Percentiles rank a stretch among this genome's conserved stretches.
Conservation (phyloP, 2,888 invertebrate genomes). For the Ecliptopera silaceata region DNA sequence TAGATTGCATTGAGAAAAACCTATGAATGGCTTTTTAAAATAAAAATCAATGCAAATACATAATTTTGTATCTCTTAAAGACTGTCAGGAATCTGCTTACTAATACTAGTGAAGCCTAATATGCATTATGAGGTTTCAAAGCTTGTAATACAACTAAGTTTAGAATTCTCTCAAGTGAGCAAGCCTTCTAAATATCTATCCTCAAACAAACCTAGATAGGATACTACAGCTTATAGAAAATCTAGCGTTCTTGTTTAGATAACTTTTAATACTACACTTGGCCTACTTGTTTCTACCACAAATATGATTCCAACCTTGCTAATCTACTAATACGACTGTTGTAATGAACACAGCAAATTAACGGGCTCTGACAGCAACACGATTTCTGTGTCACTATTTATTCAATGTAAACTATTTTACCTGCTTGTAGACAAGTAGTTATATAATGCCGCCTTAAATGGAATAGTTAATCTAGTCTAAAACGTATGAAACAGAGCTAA, state of each 20-base stretch:
- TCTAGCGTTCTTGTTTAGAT: conserved; percentile 2
- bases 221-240: conserved; percentile 2
- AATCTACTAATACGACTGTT: not conserved
- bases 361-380: not conserved
- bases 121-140: not conserved
- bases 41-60: conserved; percentile 10
- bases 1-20: conserved; percentile 30
- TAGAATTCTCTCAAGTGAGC: not conserved
- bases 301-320: not conserved
- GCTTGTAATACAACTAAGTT: not conserved
- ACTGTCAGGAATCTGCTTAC: not conserved
- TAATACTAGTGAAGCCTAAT: not conserved
- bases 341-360: not conserved
- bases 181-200: not conserved
- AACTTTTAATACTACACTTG: not conserved
- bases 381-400: not conserved
- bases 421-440: not conserved
- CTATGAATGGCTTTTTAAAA: conserved; percentile 23
- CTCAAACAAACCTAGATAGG: not conserved
- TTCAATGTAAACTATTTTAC: not conserved
- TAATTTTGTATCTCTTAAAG: not conserved
- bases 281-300: not conserved
- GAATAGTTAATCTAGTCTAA: not conserved
- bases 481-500: no score
- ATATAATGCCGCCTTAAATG: not conserved